These are phyloP conservation scores for Galerucella nymphaeae DNA, from an alignment of 2,888 invertebrate genomes.

Conservation along the genomic window DNA sequence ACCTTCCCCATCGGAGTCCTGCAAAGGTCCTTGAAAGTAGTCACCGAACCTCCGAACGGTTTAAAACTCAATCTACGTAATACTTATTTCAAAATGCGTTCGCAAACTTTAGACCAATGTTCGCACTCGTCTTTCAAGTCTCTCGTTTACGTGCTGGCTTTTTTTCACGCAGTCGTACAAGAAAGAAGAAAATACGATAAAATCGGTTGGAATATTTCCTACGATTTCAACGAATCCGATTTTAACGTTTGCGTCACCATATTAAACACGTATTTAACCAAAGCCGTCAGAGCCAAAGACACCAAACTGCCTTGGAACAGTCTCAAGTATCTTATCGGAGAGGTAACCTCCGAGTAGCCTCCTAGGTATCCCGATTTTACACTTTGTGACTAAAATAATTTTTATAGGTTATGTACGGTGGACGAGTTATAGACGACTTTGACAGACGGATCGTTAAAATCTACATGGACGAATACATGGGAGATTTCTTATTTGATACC, in stretches of 20 bases:
- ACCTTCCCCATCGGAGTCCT: constrained; percentile 91
- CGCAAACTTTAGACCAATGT: constrained; percentile 79
- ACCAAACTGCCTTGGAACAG: constrained; percentile 88
- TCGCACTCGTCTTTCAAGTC: constrained; percentile 81
- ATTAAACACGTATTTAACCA: constrained; percentile 84
- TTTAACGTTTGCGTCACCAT: constrained; percentile 90
- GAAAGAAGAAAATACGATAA: constrained; percentile 94
- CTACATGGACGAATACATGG: constrained; percentile 95
- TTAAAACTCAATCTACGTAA: constrained; percentile 88
- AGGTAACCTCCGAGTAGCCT: constrained; percentile 65
- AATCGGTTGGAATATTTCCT: constrained; percentile 91
- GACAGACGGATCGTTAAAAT: constrained; percentile 87
- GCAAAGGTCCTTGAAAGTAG: constrained; percentile 73
- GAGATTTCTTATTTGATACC: constrained; percentile 91
- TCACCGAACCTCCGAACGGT: constrained; percentile 91
- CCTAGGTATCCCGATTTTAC: too few species aligned
- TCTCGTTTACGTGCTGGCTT: constrained; percentile 87
- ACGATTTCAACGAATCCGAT: constrained; percentile 94
- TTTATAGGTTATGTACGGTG: constrained; percentile 86
- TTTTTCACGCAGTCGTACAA: constrained; percentile 94
- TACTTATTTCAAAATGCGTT: constrained; percentile 87
- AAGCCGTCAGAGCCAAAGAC: constrained; percentile 71
- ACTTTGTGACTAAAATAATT: background rate
- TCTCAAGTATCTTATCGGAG: constrained; percentile 91
- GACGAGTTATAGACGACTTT: constrained; percentile 91